Conservation (phyloP, 2,888 invertebrate genomes). For the Microplitis manilae region DNA sequence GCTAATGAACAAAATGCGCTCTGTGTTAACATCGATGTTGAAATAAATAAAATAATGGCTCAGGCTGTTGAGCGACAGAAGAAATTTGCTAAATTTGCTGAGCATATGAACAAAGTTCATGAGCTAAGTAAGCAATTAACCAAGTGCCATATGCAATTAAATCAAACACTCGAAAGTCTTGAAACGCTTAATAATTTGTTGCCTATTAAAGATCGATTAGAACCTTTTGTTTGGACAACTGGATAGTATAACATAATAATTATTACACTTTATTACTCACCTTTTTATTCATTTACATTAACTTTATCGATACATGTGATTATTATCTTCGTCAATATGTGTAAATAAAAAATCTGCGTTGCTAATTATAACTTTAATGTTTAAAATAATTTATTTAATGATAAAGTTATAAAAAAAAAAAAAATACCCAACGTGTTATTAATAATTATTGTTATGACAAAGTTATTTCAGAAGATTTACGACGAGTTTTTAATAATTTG, state of each 20-base stretch:
- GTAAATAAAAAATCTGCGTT: conserved; percentile 2
- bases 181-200: conserved; percentile 88
- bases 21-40: conserved; percentile 82
- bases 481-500: conserved; percentile 72
- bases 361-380: too few relatives aligned
- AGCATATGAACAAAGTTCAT: conserved; percentile 86
- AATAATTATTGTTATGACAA: conserved; percentile 23
- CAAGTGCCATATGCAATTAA: conserved; percentile 85
- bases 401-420: background rate
- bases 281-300: conserved; percentile 41
- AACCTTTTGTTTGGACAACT: conserved; percentile 92
- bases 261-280: background rate
- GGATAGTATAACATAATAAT: conserved; percentile 69
- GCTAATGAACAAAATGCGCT: conserved; percentile 85
- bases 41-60: conserved; percentile 80
- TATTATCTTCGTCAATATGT: conserved; percentile 31
- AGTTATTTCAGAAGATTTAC: conserved; percentile 38
- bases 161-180: conserved; percentile 88
- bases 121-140: conserved; percentile 88
- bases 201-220: conserved; percentile 86
- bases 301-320: background rate
- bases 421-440: background rate
- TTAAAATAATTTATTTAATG: background rate
- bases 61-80: conserved; percentile 86
- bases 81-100: conserved; percentile 87